These are phyloP conservation scores for Aviceda subcristata DNA, from an alignment of 2,113 vertebrate species.

Conservation along the genomic window DNA sequence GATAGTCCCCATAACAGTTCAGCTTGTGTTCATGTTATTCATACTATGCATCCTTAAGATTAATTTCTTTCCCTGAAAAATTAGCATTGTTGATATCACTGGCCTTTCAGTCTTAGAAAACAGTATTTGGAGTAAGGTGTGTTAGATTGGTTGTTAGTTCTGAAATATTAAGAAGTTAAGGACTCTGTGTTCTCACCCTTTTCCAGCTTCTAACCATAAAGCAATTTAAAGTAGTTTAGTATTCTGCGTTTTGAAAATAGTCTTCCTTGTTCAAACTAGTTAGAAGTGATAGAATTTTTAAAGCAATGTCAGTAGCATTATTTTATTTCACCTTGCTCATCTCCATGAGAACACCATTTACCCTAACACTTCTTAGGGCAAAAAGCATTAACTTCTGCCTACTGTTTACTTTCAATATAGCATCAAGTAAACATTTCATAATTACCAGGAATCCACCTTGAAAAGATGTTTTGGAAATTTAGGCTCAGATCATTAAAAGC, in stretches of 20 bases:
- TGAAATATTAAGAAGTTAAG: background rate
- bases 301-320: background rate
- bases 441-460: background rate
- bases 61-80: background rate
- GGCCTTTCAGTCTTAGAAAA: background rate
- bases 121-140: background rate
- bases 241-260: background rate
- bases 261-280: background rate
- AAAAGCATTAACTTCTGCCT: background rate
- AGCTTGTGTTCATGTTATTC: background rate
- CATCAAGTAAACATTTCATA: background rate
- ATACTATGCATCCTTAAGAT: background rate
- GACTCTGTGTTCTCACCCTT: background rate
- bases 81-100: background rate
- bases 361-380: background rate
- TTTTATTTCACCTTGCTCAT: background rate
- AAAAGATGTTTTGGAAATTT: background rate
- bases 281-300: background rate
- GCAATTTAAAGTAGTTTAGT: background rate
- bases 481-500: background rate
- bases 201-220: background rate
- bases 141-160: background rate
- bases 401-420: background rate
- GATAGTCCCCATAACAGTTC: background rate
- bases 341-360: background rate